Base-by-base conservation (phyloP, 2,797 vertebrate genomes). In the Mormyrus proboscirostris region DNA sequence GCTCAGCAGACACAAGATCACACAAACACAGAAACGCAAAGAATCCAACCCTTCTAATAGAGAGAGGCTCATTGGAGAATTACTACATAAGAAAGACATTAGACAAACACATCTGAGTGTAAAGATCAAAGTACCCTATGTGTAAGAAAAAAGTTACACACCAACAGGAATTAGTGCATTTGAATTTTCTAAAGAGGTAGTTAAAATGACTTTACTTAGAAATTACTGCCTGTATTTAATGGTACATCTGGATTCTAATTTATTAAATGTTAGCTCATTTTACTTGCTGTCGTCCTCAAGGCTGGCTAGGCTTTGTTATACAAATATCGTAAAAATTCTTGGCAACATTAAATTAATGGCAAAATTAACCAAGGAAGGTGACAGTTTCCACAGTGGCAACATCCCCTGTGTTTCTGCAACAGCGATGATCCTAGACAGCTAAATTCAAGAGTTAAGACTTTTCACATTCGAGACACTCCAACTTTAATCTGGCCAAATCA, bases 1-100 rank as follows among this genome's bases (percentile, higher is more conserved):
- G 95, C 94, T 95, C 94, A 92, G 93, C 92, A 92, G 90, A 89
- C 90, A 88, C 12, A 76, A 87, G 86, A 25, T 33, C 73, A 57
- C 50, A 73, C 59, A 84, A 49, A 85, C 84, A 90, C 65, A 87
- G 59, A 55, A 84, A 91, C 59, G 51, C 47, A 76, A 2, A 89
- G 55, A n/a, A 85, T 86, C 33, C 6, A 53, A 83, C 9, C 22
- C 38, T 22, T 51, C 44, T 84, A 57, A 87, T 57, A 16, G 51
- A 55, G 53, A 55, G 14, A 59, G 12, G 53, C 29, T 29, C 49
- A 51, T 6, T 49, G 33, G 16, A 55, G 83, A 86, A 53, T 29
- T 86, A 55, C 50, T 51, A 12, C 14, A 25, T 2, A 53, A 19
- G 33, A 87, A 41, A 59, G 59, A 59, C 82, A 84, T 49, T 47